Conservation (phyloP, 2,888 invertebrate genomes). For the Mamestra brassicae region DNA sequence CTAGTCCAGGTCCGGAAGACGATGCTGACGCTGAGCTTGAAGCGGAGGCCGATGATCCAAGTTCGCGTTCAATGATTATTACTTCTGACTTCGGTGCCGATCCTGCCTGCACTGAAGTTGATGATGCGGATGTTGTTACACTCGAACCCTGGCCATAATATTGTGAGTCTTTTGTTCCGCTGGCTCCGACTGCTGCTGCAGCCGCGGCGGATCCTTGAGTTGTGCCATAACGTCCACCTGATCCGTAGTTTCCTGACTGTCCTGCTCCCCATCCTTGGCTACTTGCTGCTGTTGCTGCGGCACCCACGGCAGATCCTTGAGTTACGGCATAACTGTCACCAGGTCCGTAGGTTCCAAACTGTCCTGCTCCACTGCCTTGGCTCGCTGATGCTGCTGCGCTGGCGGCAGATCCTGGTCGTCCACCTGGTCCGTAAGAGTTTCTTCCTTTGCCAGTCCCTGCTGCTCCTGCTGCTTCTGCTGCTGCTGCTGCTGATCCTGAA, state of each 20-base stretch:
- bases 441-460: not conserved
- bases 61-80: not conserved
- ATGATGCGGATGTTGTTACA: too few species aligned
- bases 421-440: too few species aligned
- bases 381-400: not conserved
- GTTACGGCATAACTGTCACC: not conserved
- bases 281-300: not conserved
- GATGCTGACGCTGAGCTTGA: not conserved
- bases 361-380: not conserved
- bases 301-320: slow-evolving; percentile 3
- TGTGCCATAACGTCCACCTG: not conserved
- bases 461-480: not conserved
- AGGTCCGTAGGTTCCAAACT: not conserved
- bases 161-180: too few species aligned
- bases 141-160: too few species aligned
- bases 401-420: too few species aligned
- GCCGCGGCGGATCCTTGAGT: too few species aligned
- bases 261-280: slow-evolving; percentile 1
- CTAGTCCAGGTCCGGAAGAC: too few species aligned
- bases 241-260: not conserved
- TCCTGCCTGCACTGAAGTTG: not conserved
- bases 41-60: not conserved
- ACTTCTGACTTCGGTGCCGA: not conserved
- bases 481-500: not conserved
- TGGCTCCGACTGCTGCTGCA: not conserved